A percentile compares a stretch with the other conserved stretches of the same genome.
Conservation (phyloP, 2,888 invertebrate genomes). For the Baronia brevicornis region DNA sequence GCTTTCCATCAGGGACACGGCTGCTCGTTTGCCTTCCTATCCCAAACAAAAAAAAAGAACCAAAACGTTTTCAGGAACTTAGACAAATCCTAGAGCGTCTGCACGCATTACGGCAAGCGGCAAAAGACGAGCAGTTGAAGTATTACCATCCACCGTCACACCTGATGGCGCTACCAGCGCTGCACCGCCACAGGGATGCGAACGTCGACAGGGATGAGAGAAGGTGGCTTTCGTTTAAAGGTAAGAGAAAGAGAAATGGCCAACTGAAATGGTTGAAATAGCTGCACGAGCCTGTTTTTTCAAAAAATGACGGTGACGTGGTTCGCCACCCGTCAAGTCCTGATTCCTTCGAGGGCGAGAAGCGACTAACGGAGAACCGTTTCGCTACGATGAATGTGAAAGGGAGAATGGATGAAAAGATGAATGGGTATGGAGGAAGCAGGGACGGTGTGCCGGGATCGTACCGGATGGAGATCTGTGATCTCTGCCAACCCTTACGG, state of each 20-base stretch:
- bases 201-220: slow-evolving; percentile 67
- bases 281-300: neutral
- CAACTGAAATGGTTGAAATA: neutral
- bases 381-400: too few species aligned
- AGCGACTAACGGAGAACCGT: too few species aligned
- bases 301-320: too few species aligned
- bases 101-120: slow-evolving; percentile 54
- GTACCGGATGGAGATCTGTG: too few species aligned
- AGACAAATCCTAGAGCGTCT: slow-evolving; percentile 51
- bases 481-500: too few species aligned
- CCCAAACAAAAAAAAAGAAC: neutral
- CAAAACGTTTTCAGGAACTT: slow-evolving; percentile 40
- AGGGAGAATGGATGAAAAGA: too few species aligned
- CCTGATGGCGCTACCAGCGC: slow-evolving; percentile 47
- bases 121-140: slow-evolving; percentile 45
- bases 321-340: too few species aligned
- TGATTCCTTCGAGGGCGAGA: too few species aligned
- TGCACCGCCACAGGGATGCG: slow-evolving; percentile 62
- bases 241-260: slow-evolving; percentile 26
- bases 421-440: too few species aligned
- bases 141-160: slow-evolving; percentile 50
- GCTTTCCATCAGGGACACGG: too few species aligned
- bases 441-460: too few species aligned
- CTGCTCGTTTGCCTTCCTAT: too few species aligned
- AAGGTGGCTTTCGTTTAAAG: slow-evolving; percentile 69